These are phyloP conservation scores for Thamnaconus septentrionalis DNA, from an alignment of 2,113 vertebrate species.

Conservation along the genomic window DNA sequence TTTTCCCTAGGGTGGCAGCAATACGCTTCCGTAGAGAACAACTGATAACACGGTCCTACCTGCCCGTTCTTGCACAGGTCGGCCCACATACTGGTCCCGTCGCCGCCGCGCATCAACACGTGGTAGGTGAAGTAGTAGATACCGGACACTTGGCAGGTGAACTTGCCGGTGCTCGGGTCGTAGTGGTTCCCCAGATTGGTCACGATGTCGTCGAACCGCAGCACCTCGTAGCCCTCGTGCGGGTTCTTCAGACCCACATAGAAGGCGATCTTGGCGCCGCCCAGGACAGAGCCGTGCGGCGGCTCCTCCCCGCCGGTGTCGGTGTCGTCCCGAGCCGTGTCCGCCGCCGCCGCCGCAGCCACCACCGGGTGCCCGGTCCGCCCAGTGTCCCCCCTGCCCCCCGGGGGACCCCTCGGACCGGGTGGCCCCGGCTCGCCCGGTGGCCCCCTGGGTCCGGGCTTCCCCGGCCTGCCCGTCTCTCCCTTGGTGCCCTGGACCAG, in stretches of 20 bases:
- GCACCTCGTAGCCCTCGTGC: conserved; percentile 78
- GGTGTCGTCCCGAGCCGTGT: conserved; percentile 71
- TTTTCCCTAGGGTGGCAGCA: too few relatives aligned
- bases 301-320: conserved; percentile 17
- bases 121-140: conserved; percentile 90
- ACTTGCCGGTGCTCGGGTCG: conserved; percentile 83
- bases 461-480: conserved; percentile 82
- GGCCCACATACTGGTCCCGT: conserved; percentile 89
- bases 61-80: conserved; percentile 88
- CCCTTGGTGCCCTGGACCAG: conserved; percentile 80
- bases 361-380: conserved; percentile 59
- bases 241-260: conserved; percentile 92
- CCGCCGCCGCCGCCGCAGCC: conserved; percentile 45
- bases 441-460: conserved; percentile 82
- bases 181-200: conserved; percentile 78
- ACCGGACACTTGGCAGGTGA: conserved; percentile 87
- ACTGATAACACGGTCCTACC: conserved; percentile 23
- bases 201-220: conserved; percentile 77
- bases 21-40: background rate
- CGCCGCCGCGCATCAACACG: conserved; percentile 87
- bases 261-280: conserved; percentile 82
- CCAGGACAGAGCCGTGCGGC: background rate
- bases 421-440: conserved; percentile 85
- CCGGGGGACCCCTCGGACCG: conserved; percentile 82
- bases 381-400: conserved; percentile 76